A percentile compares a stretch with the other conserved stretches of the same genome.
phyloP scores from a whole-genome alignment of 2,888 invertebrate species.

The Amphipyra tragopoginis region DNA sequence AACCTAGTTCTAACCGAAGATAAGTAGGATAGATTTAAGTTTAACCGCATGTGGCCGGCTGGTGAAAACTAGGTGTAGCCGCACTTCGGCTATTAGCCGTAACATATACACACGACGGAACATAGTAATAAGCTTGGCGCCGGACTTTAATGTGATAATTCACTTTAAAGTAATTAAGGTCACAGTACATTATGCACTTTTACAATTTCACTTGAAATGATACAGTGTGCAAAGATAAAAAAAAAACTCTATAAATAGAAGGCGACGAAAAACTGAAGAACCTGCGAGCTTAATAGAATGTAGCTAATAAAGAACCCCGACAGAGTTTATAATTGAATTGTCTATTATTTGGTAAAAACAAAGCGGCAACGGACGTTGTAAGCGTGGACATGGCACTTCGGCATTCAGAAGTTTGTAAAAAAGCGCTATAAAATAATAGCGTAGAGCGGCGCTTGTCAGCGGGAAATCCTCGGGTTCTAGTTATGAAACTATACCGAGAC shows the following conservation, averaged over 20 bases:
- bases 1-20: too few species aligned
- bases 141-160: too few species aligned
- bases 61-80: too few species aligned
- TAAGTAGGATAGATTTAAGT: too few species aligned
- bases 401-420: slow-evolving; percentile 51
- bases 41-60: too few species aligned
- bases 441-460: slow-evolving; percentile 65
- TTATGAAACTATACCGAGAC: slow-evolving; percentile 67
- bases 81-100: too few species aligned
- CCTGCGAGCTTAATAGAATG: not conserved
- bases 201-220: too few species aligned
- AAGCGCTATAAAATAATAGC: slow-evolving; percentile 63
- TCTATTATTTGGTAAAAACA: slow-evolving; percentile 39
- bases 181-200: too few species aligned
- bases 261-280: not conserved
- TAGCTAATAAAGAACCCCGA: slow-evolving; percentile 9
- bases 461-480: slow-evolving; percentile 63
- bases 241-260: not conserved
- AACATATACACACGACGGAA: too few species aligned
- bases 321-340: slow-evolving; percentile 37
- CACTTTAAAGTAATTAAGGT: too few species aligned
- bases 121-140: too few species aligned
- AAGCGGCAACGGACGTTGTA: slow-evolving; percentile 22
- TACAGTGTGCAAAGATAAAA: too few species aligned
- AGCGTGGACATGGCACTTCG: slow-evolving; percentile 26